Percentiles rank a stretch among this genome's conserved stretches.
phyloP scores from a whole-genome alignment of 2,113 vertebrate species.

The Solea solea region DNA sequence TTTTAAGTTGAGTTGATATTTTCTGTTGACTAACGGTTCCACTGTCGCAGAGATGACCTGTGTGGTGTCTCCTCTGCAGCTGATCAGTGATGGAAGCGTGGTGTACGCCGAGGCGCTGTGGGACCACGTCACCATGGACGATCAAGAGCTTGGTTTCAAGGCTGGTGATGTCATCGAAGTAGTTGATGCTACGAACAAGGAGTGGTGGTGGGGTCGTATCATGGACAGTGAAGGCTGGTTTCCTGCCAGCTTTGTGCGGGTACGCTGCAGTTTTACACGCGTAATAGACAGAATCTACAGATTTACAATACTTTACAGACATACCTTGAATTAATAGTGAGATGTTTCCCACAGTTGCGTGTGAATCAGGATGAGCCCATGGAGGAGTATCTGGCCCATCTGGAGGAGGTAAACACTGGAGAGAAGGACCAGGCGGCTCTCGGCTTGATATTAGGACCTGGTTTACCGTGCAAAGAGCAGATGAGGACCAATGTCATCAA shows the following conservation, averaged over 20 bases:
- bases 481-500: conserved; percentile 98
- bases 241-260: conserved; percentile 95
- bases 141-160: conserved; percentile 97
- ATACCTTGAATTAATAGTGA: too few species aligned
- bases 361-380: conserved; percentile 96
- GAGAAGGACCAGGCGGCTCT: conserved; percentile 74
- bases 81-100: conserved; percentile 97
- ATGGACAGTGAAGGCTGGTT: conserved; percentile 96
- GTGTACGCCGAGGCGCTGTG: conserved; percentile 96
- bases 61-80: conserved; percentile 72
- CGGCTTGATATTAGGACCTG: conserved; percentile 79
- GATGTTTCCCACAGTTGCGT: conserved; percentile 82
- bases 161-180: conserved; percentile 95
- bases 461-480: conserved; percentile 91
- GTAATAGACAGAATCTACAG: neutral
- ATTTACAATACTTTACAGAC: too few species aligned
- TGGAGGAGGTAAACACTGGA: conserved; percentile 78
- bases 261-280: conserved; percentile 64
- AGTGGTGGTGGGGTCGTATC: conserved; percentile 98
- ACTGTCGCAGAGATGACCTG: too few species aligned
- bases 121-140: conserved; percentile 99
- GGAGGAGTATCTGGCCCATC: conserved; percentile 85
- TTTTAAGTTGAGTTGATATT: too few species aligned
- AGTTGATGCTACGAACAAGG: conserved; percentile 95
- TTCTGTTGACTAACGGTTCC: too few species aligned